Percentiles rank a stretch among this genome's conserved stretches.
phyloP scores from a whole-genome alignment of 1,140 invertebrate species.

The Hormaphis cornu region DNA sequence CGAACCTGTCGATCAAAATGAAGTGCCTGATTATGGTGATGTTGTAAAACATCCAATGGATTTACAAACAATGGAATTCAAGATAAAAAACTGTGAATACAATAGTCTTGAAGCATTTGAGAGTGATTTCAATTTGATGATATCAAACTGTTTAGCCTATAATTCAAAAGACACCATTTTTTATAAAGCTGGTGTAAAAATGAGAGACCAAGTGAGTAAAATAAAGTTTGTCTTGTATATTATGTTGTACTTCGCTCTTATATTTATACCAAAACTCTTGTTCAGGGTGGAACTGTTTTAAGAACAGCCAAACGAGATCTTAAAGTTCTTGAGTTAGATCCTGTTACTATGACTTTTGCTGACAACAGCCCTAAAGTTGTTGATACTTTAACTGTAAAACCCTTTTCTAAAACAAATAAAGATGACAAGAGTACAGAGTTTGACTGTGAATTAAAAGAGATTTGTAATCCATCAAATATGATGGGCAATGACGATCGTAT shows the following conservation, averaged over 20 bases:
- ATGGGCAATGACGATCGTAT: constrained; percentile 43
- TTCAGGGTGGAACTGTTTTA: constrained; percentile 59
- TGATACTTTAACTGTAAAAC: constrained; percentile 35
- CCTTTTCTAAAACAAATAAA: constrained; percentile 38
- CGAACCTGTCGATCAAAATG: constrained; percentile 80
- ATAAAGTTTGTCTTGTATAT: not conserved
- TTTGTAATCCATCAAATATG: constrained; percentile 33
- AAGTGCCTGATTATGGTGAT: constrained; percentile 86
- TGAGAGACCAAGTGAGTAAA: constrained; percentile 63
- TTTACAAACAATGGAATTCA: constrained; percentile 77
- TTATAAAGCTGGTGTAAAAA: constrained; percentile 71
- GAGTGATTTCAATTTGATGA: constrained; percentile 85
- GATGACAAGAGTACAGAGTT: constrained; percentile 46
- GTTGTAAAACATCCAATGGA: constrained; percentile 94
- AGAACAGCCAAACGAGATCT: constrained; percentile 65
- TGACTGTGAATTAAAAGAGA: constrained; percentile 43
- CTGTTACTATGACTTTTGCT: constrained; percentile 31
- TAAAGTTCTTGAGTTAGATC: constrained; percentile 54
- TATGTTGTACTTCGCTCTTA: not conserved
- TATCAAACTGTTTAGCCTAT: constrained; percentile 87
- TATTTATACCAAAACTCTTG: not conserved
- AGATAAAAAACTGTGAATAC: constrained; percentile 50
- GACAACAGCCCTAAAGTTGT: constrained; percentile 36
- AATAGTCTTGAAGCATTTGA: constrained; percentile 67
- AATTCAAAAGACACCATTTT: constrained; percentile 87